Evolutionary conservation across 2,113 vertebrate species (phyloP).

Genomic region (Lophochroa leadbeateri): DNA sequence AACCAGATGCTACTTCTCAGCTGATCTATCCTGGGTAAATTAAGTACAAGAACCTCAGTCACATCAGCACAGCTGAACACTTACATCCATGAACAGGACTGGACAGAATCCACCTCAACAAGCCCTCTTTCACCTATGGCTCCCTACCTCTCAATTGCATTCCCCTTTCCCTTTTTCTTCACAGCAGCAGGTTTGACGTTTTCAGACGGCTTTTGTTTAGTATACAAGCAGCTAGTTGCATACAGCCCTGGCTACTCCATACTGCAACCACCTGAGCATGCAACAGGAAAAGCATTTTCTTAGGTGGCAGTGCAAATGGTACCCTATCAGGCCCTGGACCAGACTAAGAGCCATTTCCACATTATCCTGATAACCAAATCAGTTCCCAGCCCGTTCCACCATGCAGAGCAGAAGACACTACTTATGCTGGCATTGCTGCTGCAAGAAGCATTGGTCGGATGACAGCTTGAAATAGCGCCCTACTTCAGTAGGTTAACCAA

Average conservation of each 20-base stretch:
- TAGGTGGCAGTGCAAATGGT: accelerated
- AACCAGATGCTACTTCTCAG: background rate
- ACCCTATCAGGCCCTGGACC: background rate
- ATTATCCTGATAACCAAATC: accelerated
- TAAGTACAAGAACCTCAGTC: background rate
- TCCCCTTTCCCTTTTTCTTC: background rate
- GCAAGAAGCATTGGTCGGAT: background rate
- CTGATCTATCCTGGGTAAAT: background rate
- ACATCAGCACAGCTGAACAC: background rate
- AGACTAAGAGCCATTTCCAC: background rate
- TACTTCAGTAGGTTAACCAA: constrained; percentile 33
- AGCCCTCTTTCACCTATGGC: background rate
- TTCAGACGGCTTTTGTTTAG: background rate
- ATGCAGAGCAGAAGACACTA: background rate
- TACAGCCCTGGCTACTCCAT: background rate
- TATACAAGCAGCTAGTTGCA: background rate
- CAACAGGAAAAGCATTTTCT: background rate
- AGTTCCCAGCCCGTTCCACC: background rate
- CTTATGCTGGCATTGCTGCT: background rate
- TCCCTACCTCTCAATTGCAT: accelerated
- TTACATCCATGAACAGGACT: background rate
- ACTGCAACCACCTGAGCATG: background rate
- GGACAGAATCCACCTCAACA: background rate
- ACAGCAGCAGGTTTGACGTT: background rate
- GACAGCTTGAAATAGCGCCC: background rate